Evolutionary conservation across 1,140 invertebrate species (phyloP), one percentile per base, ranked within the genome.

Genomic region (Plutomurus gul): DNA sequence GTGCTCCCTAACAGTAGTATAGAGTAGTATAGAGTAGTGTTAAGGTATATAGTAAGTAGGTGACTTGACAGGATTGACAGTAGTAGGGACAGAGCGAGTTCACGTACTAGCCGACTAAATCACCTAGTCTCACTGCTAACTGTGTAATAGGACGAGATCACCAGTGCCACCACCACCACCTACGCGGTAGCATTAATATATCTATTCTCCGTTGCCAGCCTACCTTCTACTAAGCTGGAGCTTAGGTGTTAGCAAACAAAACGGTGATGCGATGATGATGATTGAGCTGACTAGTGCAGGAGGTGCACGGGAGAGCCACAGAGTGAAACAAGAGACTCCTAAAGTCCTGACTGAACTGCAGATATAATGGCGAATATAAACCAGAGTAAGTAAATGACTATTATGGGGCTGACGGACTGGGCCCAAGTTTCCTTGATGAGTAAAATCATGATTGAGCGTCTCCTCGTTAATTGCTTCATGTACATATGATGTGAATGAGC

Each of bases 401-500:
- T n/a, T n/a, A n/a, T n/a, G n/a, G 40, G n/a, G 40, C 40, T 10
- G 40, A 43, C 10, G 10, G 10, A 10, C 40, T 43, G 10, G 20
- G 18, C 16, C 71, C 20, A 46, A 73, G 37, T 43, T 73, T 46
- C 25, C 20, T 73, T 73, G 71, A 40, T 73, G 43, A 39, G 37
- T 33, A 33, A 73, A 78, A 73, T 75, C 46, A 74, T 78, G 77
- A 78, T 78, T 78, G 77, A 78, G 77, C 46, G 47, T 74, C 77
- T 46, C 40, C 40, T 74, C 47, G 70, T 78, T 78, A 78, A 78
- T 78, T 78, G 77, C 49, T 78, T 51, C 56, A 72, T 77, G 40
- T 77, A n/a, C n/a, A n/a, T n/a, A 72, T 49, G 76, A 77, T 27
- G 51, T 5, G 56, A 70, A 70, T 65, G 40, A 51, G 39, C 25